Base-by-base conservation (phyloP, 2,797 vertebrate genomes). In the Limnodromus scolopaceus region DNA sequence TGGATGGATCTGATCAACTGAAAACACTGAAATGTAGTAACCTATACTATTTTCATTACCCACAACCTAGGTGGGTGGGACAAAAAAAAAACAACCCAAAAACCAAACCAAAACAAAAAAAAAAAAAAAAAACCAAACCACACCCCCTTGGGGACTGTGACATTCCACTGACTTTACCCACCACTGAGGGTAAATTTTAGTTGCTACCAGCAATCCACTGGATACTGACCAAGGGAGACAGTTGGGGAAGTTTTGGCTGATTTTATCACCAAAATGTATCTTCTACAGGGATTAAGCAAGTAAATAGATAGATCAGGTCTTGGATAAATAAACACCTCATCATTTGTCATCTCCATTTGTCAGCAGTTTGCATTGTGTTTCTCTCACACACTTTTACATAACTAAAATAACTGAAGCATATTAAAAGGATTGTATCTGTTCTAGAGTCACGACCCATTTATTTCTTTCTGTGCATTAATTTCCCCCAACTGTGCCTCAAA, bases 291-390 rank as follows among this genome's bases (percentile, higher is more conserved):
- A 92, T 86, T 84, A 91, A 81, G 49, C 36, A 90, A 95, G 58
- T 39, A 94, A 95, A 92, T 13, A 95, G 66, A 86, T 51, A 72
- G 80, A 76, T 76, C 43, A 43, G 23, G 27, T 68, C 61, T 84
- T 68, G 19, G 66, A 85, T 74, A 93, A 94, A 93, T 49, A 90
- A 84, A 93, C 60, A 82, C 6, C n/a, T 92, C 86, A 78, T 58
- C 24, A 58, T 87, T 90, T 84, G 66, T 79, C 70, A 92, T 92
- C 43, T 89, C 49, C n/a, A 36, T 81, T 90, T 92, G 69, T 90
- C 90, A 85, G 49, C 41, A 90, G 65, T 78, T 92, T 96, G 61
- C 9, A 0, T 45, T 63, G 34, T 39, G 18, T 84, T 95, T 92
- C 64, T 70, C 39, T 92, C 60, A 38, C 54, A 57, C 6, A 20